These are phyloP conservation scores for Falco biarmicus DNA, from an alignment of 2,797 vertebrate genomes.

Conservation along the genomic window DNA sequence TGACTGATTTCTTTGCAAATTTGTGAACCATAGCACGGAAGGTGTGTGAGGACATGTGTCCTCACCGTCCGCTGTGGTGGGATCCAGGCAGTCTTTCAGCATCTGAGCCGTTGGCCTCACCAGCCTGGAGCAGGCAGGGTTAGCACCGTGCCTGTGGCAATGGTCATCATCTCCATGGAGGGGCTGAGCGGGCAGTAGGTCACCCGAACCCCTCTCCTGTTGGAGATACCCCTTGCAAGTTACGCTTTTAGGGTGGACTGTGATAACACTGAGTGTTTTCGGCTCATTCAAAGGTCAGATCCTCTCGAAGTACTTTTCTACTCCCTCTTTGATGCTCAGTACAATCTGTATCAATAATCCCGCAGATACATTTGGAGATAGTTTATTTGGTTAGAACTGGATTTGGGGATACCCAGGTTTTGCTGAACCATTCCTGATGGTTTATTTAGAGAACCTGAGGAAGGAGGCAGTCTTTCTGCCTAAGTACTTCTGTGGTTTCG, in stretches of 20 bases:
- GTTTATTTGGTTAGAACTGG: neutral
- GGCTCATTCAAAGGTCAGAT: neutral
- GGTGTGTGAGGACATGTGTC: neutral
- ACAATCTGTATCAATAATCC: neutral
- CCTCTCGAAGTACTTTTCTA: neutral
- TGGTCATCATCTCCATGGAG: neutral
- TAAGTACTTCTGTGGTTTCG: neutral
- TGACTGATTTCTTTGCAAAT: neutral
- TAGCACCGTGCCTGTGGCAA: neutral
- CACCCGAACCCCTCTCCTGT: neutral
- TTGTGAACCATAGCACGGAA: neutral
- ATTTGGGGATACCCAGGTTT: neutral
- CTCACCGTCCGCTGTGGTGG: neutral
- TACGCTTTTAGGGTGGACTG: accelerated
- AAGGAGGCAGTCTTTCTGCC: neutral
- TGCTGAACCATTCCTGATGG: neutral
- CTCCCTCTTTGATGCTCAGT: neutral
- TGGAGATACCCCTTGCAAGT: neutral
- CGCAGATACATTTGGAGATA: neutral
- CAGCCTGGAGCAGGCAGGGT: neutral
- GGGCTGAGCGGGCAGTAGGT: neutral
- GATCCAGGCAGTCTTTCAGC: neutral
- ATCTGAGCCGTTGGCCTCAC: neutral
- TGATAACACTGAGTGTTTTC: neutral
- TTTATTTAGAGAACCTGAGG: neutral